Conservation (phyloP, 2,113 vertebrate genomes). For the Acrocephalus kingi region DNA sequence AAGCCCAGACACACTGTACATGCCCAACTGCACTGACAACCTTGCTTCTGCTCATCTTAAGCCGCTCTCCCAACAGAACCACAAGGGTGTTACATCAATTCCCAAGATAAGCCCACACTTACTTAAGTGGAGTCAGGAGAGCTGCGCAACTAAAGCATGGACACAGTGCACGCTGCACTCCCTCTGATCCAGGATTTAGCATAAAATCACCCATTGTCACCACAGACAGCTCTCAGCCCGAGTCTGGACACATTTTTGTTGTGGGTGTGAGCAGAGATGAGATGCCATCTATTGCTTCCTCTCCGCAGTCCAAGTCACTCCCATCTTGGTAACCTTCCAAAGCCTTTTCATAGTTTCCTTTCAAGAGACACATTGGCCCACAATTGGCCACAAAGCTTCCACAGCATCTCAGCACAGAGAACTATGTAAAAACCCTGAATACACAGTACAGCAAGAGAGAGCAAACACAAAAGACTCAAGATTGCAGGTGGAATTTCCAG, state of each 20-base stretch:
- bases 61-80: not conserved
- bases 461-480: not conserved
- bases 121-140: not conserved
- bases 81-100: not conserved
- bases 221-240: not conserved
- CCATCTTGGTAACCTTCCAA: not conserved
- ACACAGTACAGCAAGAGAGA: not conserved
- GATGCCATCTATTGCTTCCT: not conserved
- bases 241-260: not conserved
- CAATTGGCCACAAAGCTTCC: not conserved
- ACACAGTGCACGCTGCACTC: not conserved
- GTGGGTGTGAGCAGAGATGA: not conserved
- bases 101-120: not conserved
- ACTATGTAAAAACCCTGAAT: not conserved
- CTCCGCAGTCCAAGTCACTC: not conserved
- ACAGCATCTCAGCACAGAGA: not conserved
- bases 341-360: not conserved
- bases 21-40: not conserved
- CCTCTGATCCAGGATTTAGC: not conserved
- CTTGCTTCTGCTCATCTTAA: not conserved
- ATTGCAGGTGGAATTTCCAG: not conserved
- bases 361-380: not conserved
- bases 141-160: not conserved
- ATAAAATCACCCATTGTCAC: not conserved
- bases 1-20: not conserved